These are phyloP conservation scores for Rhynchonycteris naso DNA, from an alignment of 2,797 vertebrate genomes.

Conservation along the genomic window DNA sequence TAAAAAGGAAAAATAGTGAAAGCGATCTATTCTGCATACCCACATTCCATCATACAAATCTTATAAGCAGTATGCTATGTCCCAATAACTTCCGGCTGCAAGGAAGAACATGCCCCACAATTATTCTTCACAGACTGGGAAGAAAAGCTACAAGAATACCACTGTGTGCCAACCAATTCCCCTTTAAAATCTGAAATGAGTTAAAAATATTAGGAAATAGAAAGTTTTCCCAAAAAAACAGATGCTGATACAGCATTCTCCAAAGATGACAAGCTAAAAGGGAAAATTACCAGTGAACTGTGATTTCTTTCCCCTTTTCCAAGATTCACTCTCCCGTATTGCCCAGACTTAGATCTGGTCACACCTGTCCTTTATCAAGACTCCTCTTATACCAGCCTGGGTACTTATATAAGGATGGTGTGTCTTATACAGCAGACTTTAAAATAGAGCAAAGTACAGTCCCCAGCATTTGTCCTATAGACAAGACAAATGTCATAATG, in stretches of 20 bases:
- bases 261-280: slow-evolving; percentile 18
- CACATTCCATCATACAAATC: slow-evolving; percentile 13
- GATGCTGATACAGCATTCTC: not conserved
- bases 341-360: not conserved
- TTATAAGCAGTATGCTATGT: not conserved
- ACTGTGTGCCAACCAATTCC: not conserved
- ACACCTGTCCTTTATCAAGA: not conserved
- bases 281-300: not conserved
- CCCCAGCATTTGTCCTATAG: not conserved
- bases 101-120: not conserved
- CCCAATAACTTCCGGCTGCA: not conserved
- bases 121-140: not conserved
- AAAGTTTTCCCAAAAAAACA: not conserved
- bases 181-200: slow-evolving; percentile 34
- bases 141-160: slow-evolving; percentile 11
- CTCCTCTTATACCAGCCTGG: not conserved
- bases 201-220: slow-evolving; percentile 1
- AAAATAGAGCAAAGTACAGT: not conserved
- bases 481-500: slow-evolving; percentile 15
- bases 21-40: slow-evolving; percentile 3
- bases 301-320: not conserved
- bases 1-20: slow-evolving; percentile 61
- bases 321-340: not conserved
- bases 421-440: not conserved
- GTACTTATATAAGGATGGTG: not conserved